Evolutionary conservation across 2,888 invertebrate species (phyloP).

Genomic region (Phragmatobia fuliginosa): DNA sequence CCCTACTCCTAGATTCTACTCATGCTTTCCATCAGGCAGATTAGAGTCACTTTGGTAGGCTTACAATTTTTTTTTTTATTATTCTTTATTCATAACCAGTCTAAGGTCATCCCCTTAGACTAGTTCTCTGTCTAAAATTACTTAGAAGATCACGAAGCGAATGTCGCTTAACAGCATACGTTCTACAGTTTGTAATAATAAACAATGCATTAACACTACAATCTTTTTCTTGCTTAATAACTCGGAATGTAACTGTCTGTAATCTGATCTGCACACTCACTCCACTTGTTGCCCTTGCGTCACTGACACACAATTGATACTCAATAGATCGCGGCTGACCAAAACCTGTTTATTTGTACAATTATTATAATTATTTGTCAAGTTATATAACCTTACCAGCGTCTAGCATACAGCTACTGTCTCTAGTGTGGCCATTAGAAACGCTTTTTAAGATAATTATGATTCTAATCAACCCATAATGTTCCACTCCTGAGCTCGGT

Average conservation of each 20-base stretch:
- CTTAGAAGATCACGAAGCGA: too few species aligned
- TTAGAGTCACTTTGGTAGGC: too few species aligned
- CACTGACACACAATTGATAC: constrained; percentile 37
- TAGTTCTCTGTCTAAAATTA: too few species aligned
- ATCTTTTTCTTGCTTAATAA: background rate
- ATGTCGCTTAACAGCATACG: background rate
- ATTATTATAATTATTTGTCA: constrained; percentile 22
- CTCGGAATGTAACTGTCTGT: background rate
- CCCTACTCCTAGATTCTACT: too few species aligned
- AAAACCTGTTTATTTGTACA: constrained; percentile 40
- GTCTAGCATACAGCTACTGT: background rate
- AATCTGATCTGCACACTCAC: constrained; percentile 16
- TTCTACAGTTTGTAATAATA: background rate
- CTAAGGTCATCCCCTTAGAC: too few species aligned
- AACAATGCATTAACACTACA: background rate
- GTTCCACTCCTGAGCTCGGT: too few species aligned
- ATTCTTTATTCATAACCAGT: too few species aligned
- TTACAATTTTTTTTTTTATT: too few species aligned
- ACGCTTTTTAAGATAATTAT: too few species aligned
- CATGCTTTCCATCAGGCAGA: too few species aligned
- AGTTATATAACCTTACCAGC: constrained; percentile 36
- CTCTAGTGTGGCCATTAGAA: constrained; percentile 3
- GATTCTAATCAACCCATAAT: too few species aligned
- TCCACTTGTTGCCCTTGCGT: constrained; percentile 38
- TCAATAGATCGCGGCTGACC: constrained; percentile 26